Evolutionary conservation across 92 coral and sea anemone genomes (phyloP), one percentile per base, ranked within the genome.

Genomic region (Micromussa lordhowensis): DNA sequence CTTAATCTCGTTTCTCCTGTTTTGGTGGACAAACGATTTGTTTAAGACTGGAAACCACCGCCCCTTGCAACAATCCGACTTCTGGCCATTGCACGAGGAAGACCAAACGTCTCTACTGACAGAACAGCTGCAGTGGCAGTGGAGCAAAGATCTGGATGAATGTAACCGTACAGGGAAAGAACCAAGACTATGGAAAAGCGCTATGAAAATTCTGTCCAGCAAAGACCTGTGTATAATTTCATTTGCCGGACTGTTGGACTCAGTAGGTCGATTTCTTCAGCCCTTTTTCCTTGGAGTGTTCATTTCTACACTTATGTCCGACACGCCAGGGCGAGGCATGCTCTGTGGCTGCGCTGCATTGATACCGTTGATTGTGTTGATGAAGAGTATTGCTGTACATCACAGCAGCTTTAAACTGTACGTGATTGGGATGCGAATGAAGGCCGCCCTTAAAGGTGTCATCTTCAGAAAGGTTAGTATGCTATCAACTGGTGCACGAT

Each of bases 21-120:
- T 87, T n/a, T 87, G 90, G 90, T 87, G 90, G 90, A 87, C 86
- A 21, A 79, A 79, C 86, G 80, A 80, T 54, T 40, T 87, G 80
- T 81, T 87, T 28, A 87, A 71, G 71, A 79, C 79, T 29, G 90
- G 90, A 81, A 80, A 71, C 80, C 79, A 87, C 48, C 90, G 90
- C 22, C 90, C 90, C 40, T 28, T 87, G 58, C 53, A 80, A 31
- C 85, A 87, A 30, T 79, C 90, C 1, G 90, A 87, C 77, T 79
- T 87, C 49, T 81, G 86, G 85, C 90, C 90, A 3, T 35, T 87
- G 86, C 85, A 80, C 70, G 86, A 79, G 19, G 85, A 87, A 71
- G 90, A 87, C 69, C 22, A 80, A 57, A 79, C 90, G 17, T 81
- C 57, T 29, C 54, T 3, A 17, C 49, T 87, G 53, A 80, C 86